Conservation (phyloP, 2,888 invertebrate species). For the Lycocerus yunnanus region DNA sequence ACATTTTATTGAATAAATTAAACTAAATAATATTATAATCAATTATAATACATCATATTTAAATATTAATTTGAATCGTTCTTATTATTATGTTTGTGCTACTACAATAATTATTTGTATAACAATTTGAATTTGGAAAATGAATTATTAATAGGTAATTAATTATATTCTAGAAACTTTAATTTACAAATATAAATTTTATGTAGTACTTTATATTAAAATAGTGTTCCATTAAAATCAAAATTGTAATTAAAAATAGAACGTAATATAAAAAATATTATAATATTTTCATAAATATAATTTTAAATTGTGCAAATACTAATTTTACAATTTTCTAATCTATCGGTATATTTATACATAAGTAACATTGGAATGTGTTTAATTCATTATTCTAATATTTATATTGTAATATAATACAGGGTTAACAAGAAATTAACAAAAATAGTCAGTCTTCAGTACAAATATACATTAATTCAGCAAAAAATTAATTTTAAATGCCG, state of each 20-base stretch:
- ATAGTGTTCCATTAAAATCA: not conserved
- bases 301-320: not conserved
- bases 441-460: slow-evolving; percentile 20
- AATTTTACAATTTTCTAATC: not conserved
- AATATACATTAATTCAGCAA: slow-evolving; percentile 3
- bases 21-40: too few relatives aligned
- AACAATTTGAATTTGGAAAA: not conserved
- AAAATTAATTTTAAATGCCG: not conserved
- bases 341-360: not conserved
- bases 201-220: not conserved
- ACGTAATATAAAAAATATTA: not conserved
- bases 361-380: not conserved
- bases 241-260: not conserved
- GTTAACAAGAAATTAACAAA: slow-evolving; percentile 24
- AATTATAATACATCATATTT: not conserved
- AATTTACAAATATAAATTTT: not conserved
- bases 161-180: not conserved
- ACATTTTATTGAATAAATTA: too few relatives aligned
- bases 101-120: not conserved
- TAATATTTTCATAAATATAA: not conserved
- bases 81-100: not conserved
- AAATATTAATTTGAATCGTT: not conserved
- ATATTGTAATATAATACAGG: slow-evolving; percentile 8
- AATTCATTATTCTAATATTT: slow-evolving; percentile 4
- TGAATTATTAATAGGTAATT: too few relatives aligned